Conservation (phyloP, 2,113 vertebrate genomes). For the Arizona elegans region DNA sequence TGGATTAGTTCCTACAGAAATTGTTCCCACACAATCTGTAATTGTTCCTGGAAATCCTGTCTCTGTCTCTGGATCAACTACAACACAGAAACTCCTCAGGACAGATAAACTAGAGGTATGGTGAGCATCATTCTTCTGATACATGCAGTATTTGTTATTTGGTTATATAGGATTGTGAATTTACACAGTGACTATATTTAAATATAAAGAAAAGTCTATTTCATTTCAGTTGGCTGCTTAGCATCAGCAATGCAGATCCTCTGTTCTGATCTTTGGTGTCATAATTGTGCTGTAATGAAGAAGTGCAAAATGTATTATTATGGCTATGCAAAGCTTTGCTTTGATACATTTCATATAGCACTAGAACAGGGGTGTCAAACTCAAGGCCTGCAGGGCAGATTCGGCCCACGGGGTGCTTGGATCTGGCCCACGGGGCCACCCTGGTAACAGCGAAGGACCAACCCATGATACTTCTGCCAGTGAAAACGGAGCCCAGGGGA, state of each 20-base stretch:
- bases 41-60: conserved; percentile 88
- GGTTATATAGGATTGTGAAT: not conserved
- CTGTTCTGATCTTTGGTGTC: not conserved
- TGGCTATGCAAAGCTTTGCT: not conserved
- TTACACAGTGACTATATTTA: conserved; percentile 7
- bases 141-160: conserved; percentile 13
- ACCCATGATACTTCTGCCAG: too few species aligned
- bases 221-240: conserved; percentile 13
- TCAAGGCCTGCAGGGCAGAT: too few species aligned
- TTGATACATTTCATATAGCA: not conserved
- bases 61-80: conserved; percentile 82
- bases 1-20: conserved; percentile 90
- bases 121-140: conserved; percentile 23
- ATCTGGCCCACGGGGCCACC: too few species aligned
- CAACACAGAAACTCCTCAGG: conserved; percentile 92
- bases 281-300: not conserved
- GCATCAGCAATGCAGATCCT: not conserved
- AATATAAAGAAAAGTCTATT: fast-evolving
- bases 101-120: conserved; percentile 95
- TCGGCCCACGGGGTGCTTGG: too few species aligned
- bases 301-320: conserved; percentile 1
- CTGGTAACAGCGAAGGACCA: too few species aligned
- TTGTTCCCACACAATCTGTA: conserved; percentile 84
- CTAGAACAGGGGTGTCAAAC: not conserved
- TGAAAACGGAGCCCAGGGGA: too few species aligned